Base-by-base conservation (phyloP, 2,888 invertebrate species). In the Polydrusus pterygomalis region DNA sequence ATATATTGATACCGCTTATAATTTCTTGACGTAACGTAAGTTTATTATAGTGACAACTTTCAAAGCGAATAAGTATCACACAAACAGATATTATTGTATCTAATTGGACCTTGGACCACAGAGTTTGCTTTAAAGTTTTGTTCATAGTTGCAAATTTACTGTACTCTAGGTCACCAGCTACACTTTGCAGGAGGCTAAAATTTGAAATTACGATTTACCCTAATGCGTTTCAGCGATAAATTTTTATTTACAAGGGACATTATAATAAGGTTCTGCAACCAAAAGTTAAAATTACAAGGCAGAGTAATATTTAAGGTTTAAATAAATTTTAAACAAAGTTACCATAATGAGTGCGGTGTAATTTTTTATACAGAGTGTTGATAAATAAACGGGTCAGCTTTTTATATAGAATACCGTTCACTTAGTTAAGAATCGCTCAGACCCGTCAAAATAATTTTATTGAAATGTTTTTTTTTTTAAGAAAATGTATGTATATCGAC, bases 171-270 rank as follows among this genome's bases (percentile, higher is more conserved):
- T 20, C 18, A 20, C 10, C 51, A 2, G 51, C 10, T 10, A 9
- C 13, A 51, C 11, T 51, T 20, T 20, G 2, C 18, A 18, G 18
- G 20, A 20, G 2, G 20, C 2, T 51, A 18, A 51, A 51, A 51
- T 51, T 18, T 51, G 17, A 18, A 51, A 51, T 20, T 51, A 51
- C 51, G 17, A 20, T 51, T 51, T 51, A 20, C 20, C 7, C 20
- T 51, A 51, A 51, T 51, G 51, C 51, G 20, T 20, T 51, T 51
- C 18, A 10, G 20, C 51, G 17, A 51, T 20, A 17, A 11, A 51
- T 51, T 51, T 51, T 6, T 20, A 51, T 51, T 51, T 51, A 20
- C 18, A 5, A 2, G 18, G 51, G 10, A 49, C 18, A 51, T 51
- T 20, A 11, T 9, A 11, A 51, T 51, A 51, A 51, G 51, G 20